phyloP scores from a whole-genome alignment of 2,888 invertebrate genomes.

The Myopa tessellatipennis region DNA sequence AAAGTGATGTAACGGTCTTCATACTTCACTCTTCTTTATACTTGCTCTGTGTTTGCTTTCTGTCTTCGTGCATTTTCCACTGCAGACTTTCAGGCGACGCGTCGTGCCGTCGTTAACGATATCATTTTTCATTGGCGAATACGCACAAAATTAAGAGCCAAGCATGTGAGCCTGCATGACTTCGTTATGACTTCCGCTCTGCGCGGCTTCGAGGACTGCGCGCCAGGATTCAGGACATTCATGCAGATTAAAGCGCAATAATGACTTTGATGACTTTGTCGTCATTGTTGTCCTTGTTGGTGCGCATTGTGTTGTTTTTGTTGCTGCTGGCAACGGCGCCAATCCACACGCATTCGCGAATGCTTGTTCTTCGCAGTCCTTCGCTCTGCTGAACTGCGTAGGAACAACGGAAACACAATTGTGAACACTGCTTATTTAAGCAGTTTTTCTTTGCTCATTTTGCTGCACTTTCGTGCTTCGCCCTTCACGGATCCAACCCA shows the following conservation, averaged over 20 bases:
- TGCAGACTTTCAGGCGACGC: conserved; percentile 54
- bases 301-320: background rate
- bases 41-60: background rate
- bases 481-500: too few species aligned
- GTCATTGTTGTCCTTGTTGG: conserved; percentile 4
- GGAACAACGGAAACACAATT: conserved; percentile 19
- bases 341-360: conserved; percentile 11
- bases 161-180: conserved; percentile 20
- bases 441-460: background rate
- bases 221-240: conserved; percentile 13
- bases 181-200: conserved; percentile 14
- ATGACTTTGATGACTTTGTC: conserved; percentile 28
- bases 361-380: background rate
- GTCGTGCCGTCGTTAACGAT: conserved; percentile 43
- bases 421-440: conserved; percentile 12
- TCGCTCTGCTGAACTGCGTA: conserved; percentile 8
- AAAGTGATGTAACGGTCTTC: conserved; percentile 31
- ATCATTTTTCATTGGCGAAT: conserved; percentile 39
- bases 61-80: conserved; percentile 21
- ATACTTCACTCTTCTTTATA: too few species aligned
- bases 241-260: conserved; percentile 37
- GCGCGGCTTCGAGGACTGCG: background rate
- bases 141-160: conserved; percentile 33
- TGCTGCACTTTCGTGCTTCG: background rate
- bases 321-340: conserved; percentile 15